phyloP scores from a whole-genome alignment of 1,140 invertebrate species.

The Cydia pomonella region DNA sequence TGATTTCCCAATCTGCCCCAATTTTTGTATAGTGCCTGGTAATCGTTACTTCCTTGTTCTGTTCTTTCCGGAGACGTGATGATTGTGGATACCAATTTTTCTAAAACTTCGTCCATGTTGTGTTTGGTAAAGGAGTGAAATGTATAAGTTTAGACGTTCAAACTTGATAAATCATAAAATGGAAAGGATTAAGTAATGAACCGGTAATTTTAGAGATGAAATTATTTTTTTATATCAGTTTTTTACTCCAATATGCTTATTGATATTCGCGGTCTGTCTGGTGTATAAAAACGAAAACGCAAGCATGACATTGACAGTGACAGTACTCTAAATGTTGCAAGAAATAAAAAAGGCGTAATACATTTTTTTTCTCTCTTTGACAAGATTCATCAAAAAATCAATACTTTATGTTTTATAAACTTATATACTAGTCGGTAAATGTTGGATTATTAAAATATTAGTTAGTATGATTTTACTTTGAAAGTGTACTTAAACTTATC shows the following conservation, averaged over 20 bases:
- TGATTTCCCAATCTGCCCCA: conserved; percentile 63
- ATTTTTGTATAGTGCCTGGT: conserved; percentile 65
- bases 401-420: background rate
- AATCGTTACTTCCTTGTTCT: conserved; percentile 44
- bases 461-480: background rate
- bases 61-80: conserved; percentile 32
- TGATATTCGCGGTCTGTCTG: background rate
- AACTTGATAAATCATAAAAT: background rate
- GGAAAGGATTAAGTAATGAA: background rate
- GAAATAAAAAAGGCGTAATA: background rate
- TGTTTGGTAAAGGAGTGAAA: background rate
- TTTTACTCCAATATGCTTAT: background rate
- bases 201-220: background rate
- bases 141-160: background rate
- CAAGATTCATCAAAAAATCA: background rate
- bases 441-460: background rate
- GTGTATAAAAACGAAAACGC: background rate
- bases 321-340: background rate
- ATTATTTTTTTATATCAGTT: background rate
- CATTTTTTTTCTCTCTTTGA: background rate
- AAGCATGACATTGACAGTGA: conserved; percentile 28
- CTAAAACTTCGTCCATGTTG: conserved; percentile 59
- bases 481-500: conserved; percentile 7
- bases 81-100: conserved; percentile 57
- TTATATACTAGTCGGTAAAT: background rate